Conservation (phyloP, 2,797 vertebrate species). For the Poecilia gillii region DNA sequence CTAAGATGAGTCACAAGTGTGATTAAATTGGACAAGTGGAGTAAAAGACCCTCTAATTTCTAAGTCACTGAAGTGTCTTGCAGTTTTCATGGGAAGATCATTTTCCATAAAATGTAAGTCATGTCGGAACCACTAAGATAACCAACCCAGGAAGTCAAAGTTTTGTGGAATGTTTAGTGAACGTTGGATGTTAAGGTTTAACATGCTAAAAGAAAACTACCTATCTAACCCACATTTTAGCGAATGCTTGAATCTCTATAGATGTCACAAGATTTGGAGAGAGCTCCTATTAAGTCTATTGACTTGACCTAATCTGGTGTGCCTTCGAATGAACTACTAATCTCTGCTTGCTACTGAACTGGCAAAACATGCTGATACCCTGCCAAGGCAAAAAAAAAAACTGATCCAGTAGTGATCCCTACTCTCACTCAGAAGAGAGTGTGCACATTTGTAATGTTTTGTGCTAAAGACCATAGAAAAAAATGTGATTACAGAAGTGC, state of each 20-base stretch:
- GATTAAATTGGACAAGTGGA: slow-evolving; percentile 31
- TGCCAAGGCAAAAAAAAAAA: not conserved
- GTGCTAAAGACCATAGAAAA: not conserved
- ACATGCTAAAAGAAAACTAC: not conserved
- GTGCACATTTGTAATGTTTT: not conserved
- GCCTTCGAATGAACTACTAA: not conserved
- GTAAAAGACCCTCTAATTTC: slow-evolving; percentile 33
- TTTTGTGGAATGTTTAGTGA: not conserved
- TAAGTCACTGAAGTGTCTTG: slow-evolving; percentile 21
- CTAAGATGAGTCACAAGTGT: slow-evolving; percentile 32
- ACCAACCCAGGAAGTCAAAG: not conserved
- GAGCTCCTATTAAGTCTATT: not conserved
- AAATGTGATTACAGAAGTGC: not conserved
- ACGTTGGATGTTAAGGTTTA: not conserved
- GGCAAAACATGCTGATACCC: not conserved
- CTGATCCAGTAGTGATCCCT: not conserved
- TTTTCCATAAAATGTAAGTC: slow-evolving; percentile 1
- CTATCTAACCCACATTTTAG: not conserved
- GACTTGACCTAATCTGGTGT: not conserved
- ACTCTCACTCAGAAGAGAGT: not conserved
- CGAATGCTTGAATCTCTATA: not conserved
- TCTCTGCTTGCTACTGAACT: not conserved
- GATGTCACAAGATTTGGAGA: not conserved
- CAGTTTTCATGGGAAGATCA: slow-evolving; percentile 27
- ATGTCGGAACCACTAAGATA: not conserved